These are phyloP conservation scores for Oncorhynchus nerka DNA, from an alignment of 2,113 vertebrate genomes.

Conservation along the genomic window DNA sequence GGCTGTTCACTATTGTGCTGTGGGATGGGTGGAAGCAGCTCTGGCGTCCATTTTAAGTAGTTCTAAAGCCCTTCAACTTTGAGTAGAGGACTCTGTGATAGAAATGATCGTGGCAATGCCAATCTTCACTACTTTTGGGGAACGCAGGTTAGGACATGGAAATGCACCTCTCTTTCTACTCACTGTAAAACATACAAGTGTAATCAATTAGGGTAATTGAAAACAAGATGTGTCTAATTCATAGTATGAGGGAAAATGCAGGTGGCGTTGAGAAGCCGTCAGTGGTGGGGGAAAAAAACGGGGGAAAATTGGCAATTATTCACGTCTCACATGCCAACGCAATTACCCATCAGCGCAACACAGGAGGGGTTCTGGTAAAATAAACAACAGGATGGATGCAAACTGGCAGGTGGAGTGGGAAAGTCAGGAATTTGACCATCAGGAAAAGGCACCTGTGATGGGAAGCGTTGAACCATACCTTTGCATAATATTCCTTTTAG, in stretches of 20 bases:
- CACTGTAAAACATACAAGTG: conserved; percentile 46
- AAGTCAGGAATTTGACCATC: conserved; percentile 34
- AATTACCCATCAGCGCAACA: conserved; percentile 51
- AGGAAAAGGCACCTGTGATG: conserved; percentile 47
- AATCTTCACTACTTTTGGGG: conserved; percentile 14
- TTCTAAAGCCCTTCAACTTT: conserved; percentile 38
- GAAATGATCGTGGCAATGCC: conserved; percentile 24
- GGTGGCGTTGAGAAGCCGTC: conserved; percentile 22
- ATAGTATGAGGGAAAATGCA: conserved; percentile 28
- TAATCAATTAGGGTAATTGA: conserved; percentile 60
- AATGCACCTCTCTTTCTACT: conserved; percentile 43
- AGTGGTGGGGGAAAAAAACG: conserved; percentile 26
- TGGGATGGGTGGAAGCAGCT: conserved; percentile 10
- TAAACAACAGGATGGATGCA: conserved; percentile 46
- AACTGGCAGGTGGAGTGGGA: conserved; percentile 18
- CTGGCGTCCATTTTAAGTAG: conserved; percentile 28
- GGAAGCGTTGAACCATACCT: conserved; percentile 61
- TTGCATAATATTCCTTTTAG: conserved; percentile 66
- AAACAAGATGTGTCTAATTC: conserved; percentile 60
- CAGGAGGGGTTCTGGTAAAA: conserved; percentile 47
- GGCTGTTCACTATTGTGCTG: conserved; percentile 23
- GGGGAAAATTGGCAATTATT: conserved; percentile 65
- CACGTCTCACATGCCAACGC: conserved; percentile 60
- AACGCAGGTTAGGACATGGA: conserved; percentile 34
- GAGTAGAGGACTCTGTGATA: conserved; percentile 28